Percentiles rank a stretch among this genome's conserved stretches.
Conservation (phyloP, 2,888 invertebrate genomes). For the Nesidiocoris tenuis region DNA sequence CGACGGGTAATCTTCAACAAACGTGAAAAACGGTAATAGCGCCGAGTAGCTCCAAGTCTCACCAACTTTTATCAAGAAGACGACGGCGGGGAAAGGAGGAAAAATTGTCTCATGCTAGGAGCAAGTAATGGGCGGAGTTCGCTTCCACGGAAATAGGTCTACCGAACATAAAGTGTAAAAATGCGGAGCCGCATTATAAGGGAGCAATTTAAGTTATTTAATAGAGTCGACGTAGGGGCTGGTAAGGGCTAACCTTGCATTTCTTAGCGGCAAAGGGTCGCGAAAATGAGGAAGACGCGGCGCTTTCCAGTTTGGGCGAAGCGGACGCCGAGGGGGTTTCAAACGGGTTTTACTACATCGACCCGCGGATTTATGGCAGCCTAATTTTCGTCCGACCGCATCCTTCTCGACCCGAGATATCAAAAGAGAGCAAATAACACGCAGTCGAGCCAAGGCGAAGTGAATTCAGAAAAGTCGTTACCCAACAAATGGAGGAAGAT, state of each 20-base stretch:
- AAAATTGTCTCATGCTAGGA: constrained; percentile 20
- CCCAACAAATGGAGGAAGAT: constrained; percentile 28
- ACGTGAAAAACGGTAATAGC: constrained; percentile 32
- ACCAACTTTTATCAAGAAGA: constrained; percentile 28
- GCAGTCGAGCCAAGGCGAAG: constrained; percentile 5
- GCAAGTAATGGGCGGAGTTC: constrained; percentile 33
- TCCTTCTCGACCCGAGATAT: not conserved
- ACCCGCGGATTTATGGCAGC: constrained; percentile 36
- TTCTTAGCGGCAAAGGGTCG: constrained; percentile 12
- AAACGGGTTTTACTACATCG: constrained; percentile 6
- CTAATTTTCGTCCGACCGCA: constrained; percentile 27
- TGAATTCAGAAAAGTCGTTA: constrained; percentile 34
- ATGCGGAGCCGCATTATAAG: constrained; percentile 35
- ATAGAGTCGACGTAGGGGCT: constrained; percentile 20
- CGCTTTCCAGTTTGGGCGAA: too few relatives aligned
- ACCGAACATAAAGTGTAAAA: constrained; percentile 38
- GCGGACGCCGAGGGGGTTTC: constrained; percentile 6
- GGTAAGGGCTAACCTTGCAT: constrained; percentile 26
- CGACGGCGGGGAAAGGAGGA: not conserved
- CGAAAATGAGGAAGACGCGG: not conserved
- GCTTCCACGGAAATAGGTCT: constrained; percentile 22
- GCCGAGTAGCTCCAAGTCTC: constrained; percentile 15
- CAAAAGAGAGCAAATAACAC: not conserved
- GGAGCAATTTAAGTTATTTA: constrained; percentile 42
- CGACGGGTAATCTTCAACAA: constrained; percentile 4